These are phyloP conservation scores for Cheirogaleus major DNA, from an alignment of 2,797 vertebrate genomes.

Conservation along the genomic window DNA sequence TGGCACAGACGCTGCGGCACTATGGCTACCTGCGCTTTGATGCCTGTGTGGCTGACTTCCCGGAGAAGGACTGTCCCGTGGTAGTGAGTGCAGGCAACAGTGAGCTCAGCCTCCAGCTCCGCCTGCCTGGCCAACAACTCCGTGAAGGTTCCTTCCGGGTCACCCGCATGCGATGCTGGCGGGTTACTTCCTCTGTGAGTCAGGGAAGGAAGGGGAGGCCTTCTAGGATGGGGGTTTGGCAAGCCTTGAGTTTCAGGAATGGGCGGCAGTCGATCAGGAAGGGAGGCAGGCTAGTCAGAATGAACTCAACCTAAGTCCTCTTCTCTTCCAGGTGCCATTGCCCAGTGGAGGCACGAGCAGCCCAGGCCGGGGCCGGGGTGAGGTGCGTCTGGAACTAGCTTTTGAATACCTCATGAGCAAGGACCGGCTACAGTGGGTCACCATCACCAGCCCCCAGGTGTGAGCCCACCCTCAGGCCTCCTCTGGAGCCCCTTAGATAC, in stretches of 20 bases:
- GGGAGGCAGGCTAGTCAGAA: neutral
- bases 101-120: slow-evolving; percentile 98
- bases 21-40: slow-evolving; percentile 98
- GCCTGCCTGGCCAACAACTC: slow-evolving; percentile 95
- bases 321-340: slow-evolving; percentile 90
- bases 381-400: slow-evolving; percentile 96
- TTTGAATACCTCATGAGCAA: slow-evolving; percentile 99
- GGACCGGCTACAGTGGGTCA: slow-evolving; percentile 98
- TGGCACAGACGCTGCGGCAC: slow-evolving; percentile 97
- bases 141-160: slow-evolving; percentile 99
- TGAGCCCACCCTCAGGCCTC: slow-evolving; percentile 58
- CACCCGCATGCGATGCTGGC: slow-evolving; percentile 98
- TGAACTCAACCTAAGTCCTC: neutral
- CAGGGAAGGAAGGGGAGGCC: neutral
- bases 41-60: slow-evolving; percentile 97
- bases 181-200: slow-evolving; percentile 98
- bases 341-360: slow-evolving; percentile 89
- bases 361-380: slow-evolving; percentile 91
- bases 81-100: slow-evolving; percentile 98
- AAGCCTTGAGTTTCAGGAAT: neutral
- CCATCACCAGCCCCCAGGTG: slow-evolving; percentile 98
- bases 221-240: neutral
- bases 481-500: slow-evolving; percentile 37
- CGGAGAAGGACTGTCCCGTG: slow-evolving; percentile 97
- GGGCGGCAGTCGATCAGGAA: neutral